A percentile compares a stretch with the other conserved stretches of the same genome.
phyloP scores from a whole-genome alignment of 2,888 invertebrate genomes.

The Carpatolechia fugitivella region DNA sequence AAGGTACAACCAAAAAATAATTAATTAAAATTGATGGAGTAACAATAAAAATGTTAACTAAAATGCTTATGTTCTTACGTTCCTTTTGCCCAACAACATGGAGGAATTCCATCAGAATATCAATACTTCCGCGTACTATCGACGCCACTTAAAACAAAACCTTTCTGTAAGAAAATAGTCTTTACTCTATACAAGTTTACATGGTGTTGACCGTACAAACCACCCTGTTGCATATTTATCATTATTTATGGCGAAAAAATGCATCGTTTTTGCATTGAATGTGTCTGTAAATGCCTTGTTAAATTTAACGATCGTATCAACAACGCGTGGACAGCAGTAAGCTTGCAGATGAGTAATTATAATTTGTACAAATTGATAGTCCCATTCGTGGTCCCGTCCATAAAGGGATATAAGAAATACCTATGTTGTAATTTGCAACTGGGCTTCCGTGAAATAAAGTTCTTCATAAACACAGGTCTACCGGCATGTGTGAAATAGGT shows the following conservation, averaged over 20 bases:
- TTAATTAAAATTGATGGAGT: too few relatives aligned
- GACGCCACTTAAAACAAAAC: too few relatives aligned
- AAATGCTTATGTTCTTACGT: not conserved
- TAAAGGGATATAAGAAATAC: not conserved
- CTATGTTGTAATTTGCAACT: too few relatives aligned
- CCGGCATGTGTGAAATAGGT: too few relatives aligned
- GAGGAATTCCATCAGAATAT: not conserved
- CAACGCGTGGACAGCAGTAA: not conserved
- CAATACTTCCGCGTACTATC: not conserved
- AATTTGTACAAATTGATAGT: conserved; percentile 3
- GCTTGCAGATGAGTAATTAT: conserved; percentile 1
- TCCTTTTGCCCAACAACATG: not conserved
- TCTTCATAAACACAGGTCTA: not conserved
- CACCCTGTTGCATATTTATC: not conserved
- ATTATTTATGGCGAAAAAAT: not conserved
- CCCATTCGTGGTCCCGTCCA: not conserved
- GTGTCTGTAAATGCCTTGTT: not conserved
- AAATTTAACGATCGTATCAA: conserved; percentile 3
- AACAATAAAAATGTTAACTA: too few relatives aligned
- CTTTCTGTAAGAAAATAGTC: too few relatives aligned
- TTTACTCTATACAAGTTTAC: not conserved
- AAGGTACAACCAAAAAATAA: too few relatives aligned
- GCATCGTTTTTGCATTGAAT: not conserved
- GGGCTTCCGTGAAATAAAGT: not conserved
- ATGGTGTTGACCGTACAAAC: not conserved